Evolutionary conservation across 30 jellyfish, hydroid and myxozoan species (phyloP).

Genomic region (Phacellophora camtschatica): DNA sequence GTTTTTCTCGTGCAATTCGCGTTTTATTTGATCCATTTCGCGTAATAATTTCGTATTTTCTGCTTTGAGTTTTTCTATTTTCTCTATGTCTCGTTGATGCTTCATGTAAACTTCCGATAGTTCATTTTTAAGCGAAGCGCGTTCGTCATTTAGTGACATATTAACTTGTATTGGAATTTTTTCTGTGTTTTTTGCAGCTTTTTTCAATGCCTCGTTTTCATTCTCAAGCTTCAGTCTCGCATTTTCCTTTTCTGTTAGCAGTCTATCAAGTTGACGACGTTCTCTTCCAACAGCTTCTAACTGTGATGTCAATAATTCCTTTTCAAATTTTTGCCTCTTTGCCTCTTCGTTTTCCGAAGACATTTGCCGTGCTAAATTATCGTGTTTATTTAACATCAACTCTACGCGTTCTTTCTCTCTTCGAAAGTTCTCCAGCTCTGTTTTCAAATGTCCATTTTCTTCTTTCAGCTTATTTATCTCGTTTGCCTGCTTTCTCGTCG

Average conservation of each 20-base stretch:
- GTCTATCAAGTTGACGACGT: constrained; percentile 55
- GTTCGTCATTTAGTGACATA: constrained; percentile 32
- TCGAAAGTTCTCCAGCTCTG: constrained; percentile 1
- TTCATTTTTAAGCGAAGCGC: constrained; percentile 43
- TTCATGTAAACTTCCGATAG: constrained; percentile 54
- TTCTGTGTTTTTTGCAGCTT: neutral
- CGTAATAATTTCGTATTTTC: constrained; percentile 27
- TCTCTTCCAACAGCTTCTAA: constrained; percentile 63
- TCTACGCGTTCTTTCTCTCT: constrained; percentile 16
- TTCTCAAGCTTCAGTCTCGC: constrained; percentile 36
- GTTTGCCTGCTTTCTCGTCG: neutral
- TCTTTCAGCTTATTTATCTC: constrained; percentile 29
- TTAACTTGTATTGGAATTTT: constrained; percentile 18
- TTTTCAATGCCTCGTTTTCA: constrained; percentile 36
- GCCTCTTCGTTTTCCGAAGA: constrained; percentile 28
- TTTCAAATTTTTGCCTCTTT: constrained; percentile 29
- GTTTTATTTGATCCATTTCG: constrained; percentile 27
- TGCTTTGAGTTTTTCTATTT: constrained; percentile 15
- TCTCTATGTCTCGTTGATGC: constrained; percentile 47
- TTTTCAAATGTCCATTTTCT: constrained; percentile 3
- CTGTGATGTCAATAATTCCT: constrained; percentile 41
- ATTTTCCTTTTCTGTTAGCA: constrained; percentile 50
- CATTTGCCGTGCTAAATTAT: neutral
- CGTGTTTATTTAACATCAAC: neutral
- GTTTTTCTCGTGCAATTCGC: constrained; percentile 32